phyloP scores from a whole-genome alignment of 2,888 invertebrate species.

The Phyllotreta striolata region DNA sequence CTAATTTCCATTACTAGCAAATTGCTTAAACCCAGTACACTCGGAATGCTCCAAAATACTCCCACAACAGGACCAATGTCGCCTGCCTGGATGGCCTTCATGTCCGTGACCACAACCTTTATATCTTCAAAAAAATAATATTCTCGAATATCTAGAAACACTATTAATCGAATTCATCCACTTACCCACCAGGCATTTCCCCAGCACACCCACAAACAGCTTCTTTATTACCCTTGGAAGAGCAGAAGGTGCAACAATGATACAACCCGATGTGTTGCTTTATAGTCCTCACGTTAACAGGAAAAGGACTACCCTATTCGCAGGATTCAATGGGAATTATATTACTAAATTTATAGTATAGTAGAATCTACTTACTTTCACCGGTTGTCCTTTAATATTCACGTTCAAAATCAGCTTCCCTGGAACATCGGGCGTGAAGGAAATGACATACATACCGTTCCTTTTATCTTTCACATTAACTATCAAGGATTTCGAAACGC shows the following conservation, averaged over 20 bases:
- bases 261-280: constrained; percentile 75
- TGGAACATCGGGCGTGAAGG: constrained; percentile 70
- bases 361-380: constrained; percentile 64
- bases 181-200: constrained; percentile 72
- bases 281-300: constrained; percentile 69
- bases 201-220: constrained; percentile 76
- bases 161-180: constrained; percentile 44
- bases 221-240: constrained; percentile 76
- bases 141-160: too few species aligned
- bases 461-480: constrained; percentile 68
- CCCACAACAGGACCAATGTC: constrained; percentile 87
- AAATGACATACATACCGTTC: constrained; percentile 71
- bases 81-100: constrained; percentile 78
- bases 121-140: constrained; percentile 54
- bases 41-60: constrained; percentile 69
- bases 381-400: constrained; percentile 70
- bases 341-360: not conserved
- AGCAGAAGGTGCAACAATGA: constrained; percentile 85
- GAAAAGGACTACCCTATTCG: constrained; percentile 73
- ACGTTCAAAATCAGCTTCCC: constrained; percentile 71
- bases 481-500: constrained; percentile 55
- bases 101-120: constrained; percentile 85
- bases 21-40: constrained; percentile 64
- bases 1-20: constrained; percentile 56
- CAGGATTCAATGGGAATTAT: constrained; percentile 19